These are phyloP conservation scores for Oryzias sinensis DNA, from an alignment of 2,797 vertebrate species.

Conservation along the genomic window DNA sequence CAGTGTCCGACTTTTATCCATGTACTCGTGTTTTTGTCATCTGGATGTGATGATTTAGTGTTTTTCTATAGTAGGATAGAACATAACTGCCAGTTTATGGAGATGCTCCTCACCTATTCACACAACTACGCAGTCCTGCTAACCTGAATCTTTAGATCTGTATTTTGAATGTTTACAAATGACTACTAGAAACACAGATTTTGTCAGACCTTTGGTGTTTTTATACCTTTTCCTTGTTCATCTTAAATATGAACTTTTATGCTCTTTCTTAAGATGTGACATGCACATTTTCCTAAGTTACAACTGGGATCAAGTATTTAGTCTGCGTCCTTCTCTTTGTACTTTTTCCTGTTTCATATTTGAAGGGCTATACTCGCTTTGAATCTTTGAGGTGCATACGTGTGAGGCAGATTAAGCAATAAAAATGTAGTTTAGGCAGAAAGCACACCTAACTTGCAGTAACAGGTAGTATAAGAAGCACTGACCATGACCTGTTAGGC, in stretches of 20 bases:
- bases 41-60: constrained; percentile 28
- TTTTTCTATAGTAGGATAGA: constrained; percentile 1
- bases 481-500: constrained; percentile 63
- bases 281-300: constrained; percentile 6
- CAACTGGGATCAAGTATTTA: constrained; percentile 12
- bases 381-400: constrained; percentile 43
- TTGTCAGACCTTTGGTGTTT: constrained; percentile 42
- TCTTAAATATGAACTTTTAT: constrained; percentile 33
- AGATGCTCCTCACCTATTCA: constrained; percentile 11
- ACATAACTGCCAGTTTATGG: constrained; percentile 20
- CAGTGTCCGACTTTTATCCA: neutral
- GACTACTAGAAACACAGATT: constrained; percentile 55
- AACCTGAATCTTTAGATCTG: constrained; percentile 26
- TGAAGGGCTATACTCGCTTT: constrained; percentile 75
- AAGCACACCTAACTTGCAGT: constrained; percentile 39
- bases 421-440: constrained; percentile 43
- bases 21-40: constrained; percentile 8
- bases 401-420: constrained; percentile 73
- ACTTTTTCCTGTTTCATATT: constrained; percentile 31
- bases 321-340: constrained; percentile 20
- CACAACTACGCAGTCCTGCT: constrained; percentile 28
- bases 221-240: constrained; percentile 51
- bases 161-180: constrained; percentile 66
- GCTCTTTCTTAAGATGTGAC: constrained; percentile 39
- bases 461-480: constrained; percentile 77